Evolutionary conservation across 2,888 invertebrate species (phyloP).

Genomic region (Seira ritae): DNA sequence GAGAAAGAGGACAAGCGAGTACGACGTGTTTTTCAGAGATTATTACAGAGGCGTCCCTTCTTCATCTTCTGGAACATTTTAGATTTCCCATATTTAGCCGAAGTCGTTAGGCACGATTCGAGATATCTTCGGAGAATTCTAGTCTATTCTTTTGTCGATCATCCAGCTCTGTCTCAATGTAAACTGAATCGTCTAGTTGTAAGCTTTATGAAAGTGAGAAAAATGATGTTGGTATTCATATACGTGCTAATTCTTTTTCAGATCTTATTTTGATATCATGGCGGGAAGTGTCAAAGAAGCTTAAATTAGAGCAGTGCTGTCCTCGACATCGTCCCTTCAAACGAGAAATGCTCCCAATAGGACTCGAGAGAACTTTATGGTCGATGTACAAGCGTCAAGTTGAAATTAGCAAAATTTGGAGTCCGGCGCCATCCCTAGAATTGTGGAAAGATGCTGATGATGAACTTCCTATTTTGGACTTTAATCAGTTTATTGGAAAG

Average conservation of each 20-base stretch:
- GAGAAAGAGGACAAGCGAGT: conserved; percentile 45
- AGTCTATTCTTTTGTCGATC: conserved; percentile 32
- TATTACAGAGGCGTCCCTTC: conserved; percentile 30
- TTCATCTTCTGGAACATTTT: conserved; percentile 44
- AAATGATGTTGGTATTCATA: not conserved
- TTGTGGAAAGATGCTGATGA: not conserved
- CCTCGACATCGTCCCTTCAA: not conserved
- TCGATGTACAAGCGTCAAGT: conserved; percentile 47
- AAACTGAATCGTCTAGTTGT: not conserved
- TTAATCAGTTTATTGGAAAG: conserved; percentile 34
- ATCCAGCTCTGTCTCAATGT: conserved; percentile 53
- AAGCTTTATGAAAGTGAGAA: not conserved
- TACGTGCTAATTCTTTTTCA: not conserved
- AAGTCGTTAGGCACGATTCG: conserved; percentile 48
- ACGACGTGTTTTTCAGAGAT: conserved; percentile 35
- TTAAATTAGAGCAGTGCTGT: not conserved
- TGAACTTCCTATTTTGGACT: conserved; percentile 29
- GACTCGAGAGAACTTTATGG: conserved; percentile 47
- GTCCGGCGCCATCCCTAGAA: not conserved
- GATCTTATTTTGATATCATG: conserved; percentile 45
- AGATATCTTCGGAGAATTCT: conserved; percentile 41
- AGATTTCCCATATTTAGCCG: conserved; percentile 50
- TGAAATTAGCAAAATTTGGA: conserved; percentile 46
- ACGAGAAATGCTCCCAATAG: conserved; percentile 47
- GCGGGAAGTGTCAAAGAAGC: conserved; percentile 23